These are phyloP conservation scores for Hylaeus volcanicus DNA, from an alignment of 1,140 invertebrate species.

Conservation along the genomic window DNA sequence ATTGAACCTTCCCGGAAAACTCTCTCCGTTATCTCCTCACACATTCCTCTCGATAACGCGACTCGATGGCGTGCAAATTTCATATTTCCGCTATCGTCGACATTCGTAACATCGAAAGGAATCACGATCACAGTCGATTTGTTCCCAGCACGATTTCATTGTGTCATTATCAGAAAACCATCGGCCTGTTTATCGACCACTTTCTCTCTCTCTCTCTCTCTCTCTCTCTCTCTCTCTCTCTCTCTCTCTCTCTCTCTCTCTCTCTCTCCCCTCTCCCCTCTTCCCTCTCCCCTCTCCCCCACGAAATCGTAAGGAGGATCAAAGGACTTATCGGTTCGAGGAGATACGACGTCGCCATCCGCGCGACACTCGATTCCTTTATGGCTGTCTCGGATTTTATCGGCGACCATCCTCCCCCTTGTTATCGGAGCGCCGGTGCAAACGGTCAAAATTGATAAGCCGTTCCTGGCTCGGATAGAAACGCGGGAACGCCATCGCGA, in stretches of 20 bases:
- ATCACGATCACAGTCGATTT: no score
- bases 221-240: no score
- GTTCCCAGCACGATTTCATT: not conserved
- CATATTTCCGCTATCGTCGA: not conserved
- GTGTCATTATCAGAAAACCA: slow-evolving; percentile 3
- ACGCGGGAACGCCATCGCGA: slow-evolving; percentile 16
- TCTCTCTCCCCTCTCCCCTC: not conserved
- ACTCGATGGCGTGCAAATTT: no score
- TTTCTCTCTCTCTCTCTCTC: no score
- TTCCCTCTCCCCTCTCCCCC: not conserved
- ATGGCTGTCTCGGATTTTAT: slow-evolving; percentile 52
- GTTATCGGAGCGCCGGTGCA: slow-evolving; percentile 40
- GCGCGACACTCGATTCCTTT: slow-evolving; percentile 51
- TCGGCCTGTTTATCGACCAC: slow-evolving; percentile 5
- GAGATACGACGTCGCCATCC: slow-evolving; percentile 21
- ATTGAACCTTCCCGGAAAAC: no score
- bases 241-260: no score
- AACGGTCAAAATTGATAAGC: slow-evolving; percentile 55
- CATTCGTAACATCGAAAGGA: not conserved
- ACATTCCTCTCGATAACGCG: no score
- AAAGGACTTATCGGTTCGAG: slow-evolving; percentile 29
- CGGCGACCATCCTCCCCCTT: not conserved
- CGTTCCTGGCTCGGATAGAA: not conserved
- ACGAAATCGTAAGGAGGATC: slow-evolving; percentile 24
- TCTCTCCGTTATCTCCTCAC: no score